Conservation (phyloP, 2,113 vertebrate genomes). For the Symphodus melops region DNA sequence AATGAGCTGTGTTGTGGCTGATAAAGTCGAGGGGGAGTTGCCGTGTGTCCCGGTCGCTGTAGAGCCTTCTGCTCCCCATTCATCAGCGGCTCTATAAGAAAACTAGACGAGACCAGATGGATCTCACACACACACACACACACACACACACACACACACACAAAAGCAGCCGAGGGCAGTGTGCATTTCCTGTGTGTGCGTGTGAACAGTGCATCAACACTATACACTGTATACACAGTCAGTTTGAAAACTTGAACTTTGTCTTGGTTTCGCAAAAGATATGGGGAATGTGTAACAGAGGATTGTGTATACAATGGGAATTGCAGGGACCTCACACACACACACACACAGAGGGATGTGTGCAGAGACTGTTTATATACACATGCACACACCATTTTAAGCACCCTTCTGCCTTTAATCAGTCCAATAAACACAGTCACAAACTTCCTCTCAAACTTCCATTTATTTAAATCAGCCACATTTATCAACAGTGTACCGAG, state of each 20-base stretch:
- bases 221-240: not conserved
- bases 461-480: constrained; percentile 33
- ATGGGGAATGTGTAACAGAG: constrained; percentile 14
- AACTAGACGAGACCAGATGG: constrained; percentile 33
- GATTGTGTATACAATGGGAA: constrained; percentile 1
- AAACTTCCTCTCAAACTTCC: constrained; percentile 10
- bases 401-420: constrained; percentile 9
- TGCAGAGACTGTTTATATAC: not conserved
- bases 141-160: constrained; percentile 9
- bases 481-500: constrained; percentile 26
- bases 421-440: constrained; percentile 24
- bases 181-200: constrained; percentile 14
- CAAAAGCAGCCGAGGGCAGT: not conserved
- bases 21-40: constrained; percentile 51
- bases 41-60: constrained; percentile 43
- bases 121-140: constrained; percentile 10
- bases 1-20: constrained; percentile 36
- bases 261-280: not conserved
- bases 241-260: constrained; percentile 23
- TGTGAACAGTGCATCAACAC: not conserved
- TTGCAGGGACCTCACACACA: not conserved
- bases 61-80: constrained; percentile 52
- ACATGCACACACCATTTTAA: not conserved
- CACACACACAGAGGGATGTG: not conserved
- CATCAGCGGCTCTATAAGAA: constrained; percentile 36